Percentiles rank a stretch among this genome's conserved stretches.
phyloP scores from a whole-genome alignment of 2,888 invertebrate genomes.

The Hyalella azteca region DNA sequence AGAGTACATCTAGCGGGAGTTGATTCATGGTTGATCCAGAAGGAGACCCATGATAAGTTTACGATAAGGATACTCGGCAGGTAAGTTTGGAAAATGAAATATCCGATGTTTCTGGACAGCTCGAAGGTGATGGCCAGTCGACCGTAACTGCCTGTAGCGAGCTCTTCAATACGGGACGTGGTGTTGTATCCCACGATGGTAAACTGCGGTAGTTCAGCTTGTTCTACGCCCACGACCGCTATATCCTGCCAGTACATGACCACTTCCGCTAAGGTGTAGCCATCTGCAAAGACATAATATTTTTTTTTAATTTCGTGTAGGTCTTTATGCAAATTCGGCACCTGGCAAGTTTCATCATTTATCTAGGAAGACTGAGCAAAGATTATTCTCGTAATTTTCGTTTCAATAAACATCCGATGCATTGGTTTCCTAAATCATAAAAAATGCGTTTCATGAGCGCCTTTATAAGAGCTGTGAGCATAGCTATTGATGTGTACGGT shows the following conservation, averaged over 20 bases:
- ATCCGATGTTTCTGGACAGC: conserved; percentile 92
- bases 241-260: conserved; percentile 97
- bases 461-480: too few relatives aligned
- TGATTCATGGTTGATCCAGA: conserved; percentile 98
- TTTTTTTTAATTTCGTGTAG: too few relatives aligned
- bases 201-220: conserved; percentile 94
- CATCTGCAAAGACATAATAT: conserved; percentile 70
- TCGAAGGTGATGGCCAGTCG: conserved; percentile 91
- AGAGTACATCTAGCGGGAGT: conserved; percentile 95
- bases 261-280: conserved; percentile 95
- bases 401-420: too few relatives aligned
- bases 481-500: too few relatives aligned
- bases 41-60: conserved; percentile 97
- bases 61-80: conserved; percentile 95
- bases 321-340: too few relatives aligned
- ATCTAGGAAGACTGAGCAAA: too few relatives aligned
- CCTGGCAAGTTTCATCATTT: too few relatives aligned
- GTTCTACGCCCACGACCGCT: conserved; percentile 91
- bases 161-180: conserved; percentile 87
- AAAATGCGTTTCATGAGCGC: too few relatives aligned
- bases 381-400: too few relatives aligned
- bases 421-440: too few relatives aligned
- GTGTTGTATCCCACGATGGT: conserved; percentile 93
- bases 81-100: conserved; percentile 98
- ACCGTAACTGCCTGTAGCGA: conserved; percentile 94